Percentiles rank a stretch among this genome's conserved stretches.
Evolutionary conservation across 2,113 vertebrate species (phyloP).

Genomic region (Cottus gobio): DNA sequence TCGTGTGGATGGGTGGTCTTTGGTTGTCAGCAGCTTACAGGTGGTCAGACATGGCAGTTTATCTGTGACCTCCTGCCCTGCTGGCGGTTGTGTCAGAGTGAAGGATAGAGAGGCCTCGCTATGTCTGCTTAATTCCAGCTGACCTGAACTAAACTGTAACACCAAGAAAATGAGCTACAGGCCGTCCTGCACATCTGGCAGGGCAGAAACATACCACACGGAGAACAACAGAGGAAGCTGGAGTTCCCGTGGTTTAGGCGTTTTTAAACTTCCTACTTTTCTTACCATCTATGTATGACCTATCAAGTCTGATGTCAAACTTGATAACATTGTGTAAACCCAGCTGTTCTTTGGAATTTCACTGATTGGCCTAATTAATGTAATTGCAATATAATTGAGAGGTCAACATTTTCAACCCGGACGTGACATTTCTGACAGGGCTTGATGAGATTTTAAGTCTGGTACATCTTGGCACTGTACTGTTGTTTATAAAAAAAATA

Average conservation of each 20-base stretch:
- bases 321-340: constrained; percentile 12
- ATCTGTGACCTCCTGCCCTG: constrained; percentile 51
- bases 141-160: constrained; percentile 44
- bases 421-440: constrained; percentile 14
- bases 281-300: not conserved
- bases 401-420: constrained; percentile 29
- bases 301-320: not conserved
- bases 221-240: constrained; percentile 39
- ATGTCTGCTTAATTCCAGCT: constrained; percentile 47
- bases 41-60: constrained; percentile 60
- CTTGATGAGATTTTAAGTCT: constrained; percentile 10
- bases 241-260: constrained; percentile 43
- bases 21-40: constrained; percentile 63
- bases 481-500: constrained; percentile 9
- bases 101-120: not conserved
- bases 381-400: constrained; percentile 19
- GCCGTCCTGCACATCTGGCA: constrained; percentile 22
- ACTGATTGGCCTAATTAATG: constrained; percentile 39
- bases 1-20: constrained; percentile 63
- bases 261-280: not conserved
- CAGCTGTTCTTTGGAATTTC: constrained; percentile 33
- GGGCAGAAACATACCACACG: constrained; percentile 14
- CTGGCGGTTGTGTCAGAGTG: not conserved
- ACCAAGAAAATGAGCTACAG: constrained; percentile 33
- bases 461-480: constrained; percentile 14